Evolutionary conservation across 1,140 invertebrate genomes (phyloP).

Genomic region (Mactra quadrangularis): DNA sequence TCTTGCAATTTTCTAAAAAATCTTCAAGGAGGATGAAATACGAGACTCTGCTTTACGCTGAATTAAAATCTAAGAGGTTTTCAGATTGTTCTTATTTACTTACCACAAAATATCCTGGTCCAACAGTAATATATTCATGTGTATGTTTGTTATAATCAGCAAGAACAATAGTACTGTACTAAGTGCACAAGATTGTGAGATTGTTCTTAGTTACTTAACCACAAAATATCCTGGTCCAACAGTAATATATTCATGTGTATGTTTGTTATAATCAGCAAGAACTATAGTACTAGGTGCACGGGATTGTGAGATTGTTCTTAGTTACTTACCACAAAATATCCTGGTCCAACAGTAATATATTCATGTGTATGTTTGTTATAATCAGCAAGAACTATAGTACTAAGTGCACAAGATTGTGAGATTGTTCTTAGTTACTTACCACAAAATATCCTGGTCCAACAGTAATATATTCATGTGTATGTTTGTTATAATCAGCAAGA

Average conservation of each 20-base stretch:
- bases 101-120: slow-evolving; percentile 79
- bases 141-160: slow-evolving; percentile 78
- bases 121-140: slow-evolving; percentile 78
- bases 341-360: slow-evolving; percentile 77
- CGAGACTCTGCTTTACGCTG: too few relatives aligned
- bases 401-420: slow-evolving; percentile 74
- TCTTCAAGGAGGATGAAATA: too few relatives aligned
- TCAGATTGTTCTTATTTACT: slow-evolving; percentile 68
- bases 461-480: slow-evolving; percentile 78
- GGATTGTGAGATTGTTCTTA: slow-evolving; percentile 76
- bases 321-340: slow-evolving; percentile 80
- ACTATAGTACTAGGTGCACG: slow-evolving; percentile 72
- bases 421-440: slow-evolving; percentile 78
- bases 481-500: slow-evolving; percentile 76
- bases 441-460: slow-evolving; percentile 78
- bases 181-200: slow-evolving; percentile 74
- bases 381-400: slow-evolving; percentile 68
- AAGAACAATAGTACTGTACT: slow-evolving; percentile 67
- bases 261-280: slow-evolving; percentile 76
- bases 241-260: slow-evolving; percentile 78
- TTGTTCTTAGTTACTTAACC: too few relatives aligned
- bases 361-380: slow-evolving; percentile 80
- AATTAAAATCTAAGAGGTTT: background rate
- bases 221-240: slow-evolving; percentile 78
- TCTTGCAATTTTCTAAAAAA: too few relatives aligned